Evolutionary conservation across 2,797 vertebrate species (phyloP), one percentile per base, ranked within the genome.

Genomic region (Hemitrygon akajei): DNA sequence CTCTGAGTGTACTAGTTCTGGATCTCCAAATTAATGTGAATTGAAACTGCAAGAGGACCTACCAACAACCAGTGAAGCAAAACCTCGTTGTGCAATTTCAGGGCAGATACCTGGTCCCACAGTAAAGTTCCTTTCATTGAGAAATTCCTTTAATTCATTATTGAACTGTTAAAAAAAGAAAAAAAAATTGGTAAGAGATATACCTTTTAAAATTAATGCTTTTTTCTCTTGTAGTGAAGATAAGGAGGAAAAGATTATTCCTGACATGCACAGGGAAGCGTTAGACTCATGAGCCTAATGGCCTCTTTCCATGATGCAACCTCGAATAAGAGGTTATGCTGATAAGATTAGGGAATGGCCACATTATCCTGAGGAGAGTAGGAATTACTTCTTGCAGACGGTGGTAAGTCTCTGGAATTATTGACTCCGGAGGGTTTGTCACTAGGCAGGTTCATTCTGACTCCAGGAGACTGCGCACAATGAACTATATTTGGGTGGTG

Each of bases 51-150:
- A 16, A 40, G 10, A 3, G 12, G 66, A 16, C 91, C 1, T 75
- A 92, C 91, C 91, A 1, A 56, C 91, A 75, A 92, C 37, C 71
- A 92, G 22, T 27, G 91, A 92, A 9, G 91, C 40, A 40, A 75
- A 14, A 5, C 22, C 25, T 0, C 75, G 69, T 3, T 75, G 40
- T 14, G 69, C 34, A 14, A 10, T 73, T 3, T 7, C 14, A 5
- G 66, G 37, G 5, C 34, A 75, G 7, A 40, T 6, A 30, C 25
- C 37, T 30, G 0, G 2, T 30, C 91, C 91, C 18, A 92, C 7
- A 3, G 25, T 9, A 0, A 22, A 3, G 3, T 37, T 25, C 0
- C 0, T 0, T 30, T 27, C 40, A 27, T 92, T 75, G 37, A 75
- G 47, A 30, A 92, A 30, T 75, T 0, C 0, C 27, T 0, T 56